Conservation (phyloP, 2,888 invertebrate species). For the Drosophila parthenogenetica region DNA sequence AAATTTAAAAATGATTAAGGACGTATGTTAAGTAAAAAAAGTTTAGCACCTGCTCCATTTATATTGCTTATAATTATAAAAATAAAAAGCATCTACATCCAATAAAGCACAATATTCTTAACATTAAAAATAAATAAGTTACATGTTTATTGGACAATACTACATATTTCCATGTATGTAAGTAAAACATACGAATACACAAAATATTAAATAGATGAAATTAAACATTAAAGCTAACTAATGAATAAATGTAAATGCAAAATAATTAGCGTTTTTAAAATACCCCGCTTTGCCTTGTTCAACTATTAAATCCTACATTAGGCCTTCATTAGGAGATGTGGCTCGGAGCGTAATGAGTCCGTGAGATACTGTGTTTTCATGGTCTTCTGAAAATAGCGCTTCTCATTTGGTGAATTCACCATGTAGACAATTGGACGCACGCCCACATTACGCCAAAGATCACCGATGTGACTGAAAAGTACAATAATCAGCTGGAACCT, state of each 20-base stretch:
- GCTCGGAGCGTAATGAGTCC: slow-evolving; percentile 85
- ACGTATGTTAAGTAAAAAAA: slow-evolving; percentile 30
- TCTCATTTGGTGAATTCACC: slow-evolving; percentile 85
- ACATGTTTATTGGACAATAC: slow-evolving; percentile 66
- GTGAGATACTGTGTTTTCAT: slow-evolving; percentile 85
- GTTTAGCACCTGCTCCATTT: slow-evolving; percentile 17
- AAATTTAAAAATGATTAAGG: slow-evolving; percentile 34
- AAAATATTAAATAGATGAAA: slow-evolving; percentile 27
- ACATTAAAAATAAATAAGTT: slow-evolving; percentile 49
- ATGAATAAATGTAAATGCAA: slow-evolving; percentile 51
- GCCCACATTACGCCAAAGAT: slow-evolving; percentile 85
- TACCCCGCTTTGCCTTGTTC: slow-evolving; percentile 25
- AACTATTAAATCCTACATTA: slow-evolving; percentile 47
- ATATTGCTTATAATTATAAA: slow-evolving; percentile 8
- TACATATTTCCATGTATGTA: slow-evolving; percentile 32
- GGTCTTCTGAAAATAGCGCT: slow-evolving; percentile 85
- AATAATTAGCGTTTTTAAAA: background rate
- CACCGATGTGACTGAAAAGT: slow-evolving; percentile 82
- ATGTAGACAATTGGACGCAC: slow-evolving; percentile 85
- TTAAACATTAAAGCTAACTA: slow-evolving; percentile 29
- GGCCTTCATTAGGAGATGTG: slow-evolving; percentile 84
- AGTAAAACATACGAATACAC: slow-evolving; percentile 4
- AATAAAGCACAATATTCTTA: slow-evolving; percentile 55
- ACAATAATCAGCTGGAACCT: background rate
- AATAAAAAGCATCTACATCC: slow-evolving; percentile 44